Evolutionary conservation across 2,113 vertebrate species (phyloP), one percentile per base, ranked within the genome.

Genomic region (Prunella himalayana): DNA sequence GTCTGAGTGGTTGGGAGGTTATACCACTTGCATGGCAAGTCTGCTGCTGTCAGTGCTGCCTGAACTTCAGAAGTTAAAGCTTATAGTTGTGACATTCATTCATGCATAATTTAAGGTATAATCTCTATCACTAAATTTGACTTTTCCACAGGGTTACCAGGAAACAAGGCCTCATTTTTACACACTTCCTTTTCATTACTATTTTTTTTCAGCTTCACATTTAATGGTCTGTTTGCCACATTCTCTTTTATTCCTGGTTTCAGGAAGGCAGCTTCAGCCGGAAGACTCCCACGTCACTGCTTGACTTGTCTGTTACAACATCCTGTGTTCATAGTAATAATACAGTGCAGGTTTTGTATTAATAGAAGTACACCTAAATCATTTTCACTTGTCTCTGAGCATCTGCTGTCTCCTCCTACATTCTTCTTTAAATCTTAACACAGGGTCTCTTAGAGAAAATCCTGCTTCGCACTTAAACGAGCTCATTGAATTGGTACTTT

Each of bases 321-420:
- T 45, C 53, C 50, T 57, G 70, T 1, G 1, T 69, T 90, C 84
- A 60, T 63, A 88, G 59, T 92, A 88, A 79, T 91, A 92, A 86
- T 49, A 42, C 66, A 53, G 79, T 15, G 24, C 84, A 93, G 84
- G 37, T 87, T 92, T 80, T 77, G 57, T 83, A 82, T 87, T 88
- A 88, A 95, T 82, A 70, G 85, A 90, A 88, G 27, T n/a, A 50
- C 82, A 96, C 68, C 75, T 93, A 69, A 93, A 82, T 90, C 22
- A 69, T 94, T 94, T 95, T 69, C 70, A n/a, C 75, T 90, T 91
- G 73, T 82, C 90, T 90, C 9, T 6, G 59, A 93, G 85, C 90
- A 94, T 96, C 90, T 93, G 85, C 85, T 94, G 5, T 66, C 30
- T 94, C 82, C 80, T 96, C 94, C 92, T 54, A 93, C 88, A 83